Evolutionary conservation across 2,888 invertebrate genomes (phyloP).

Genomic region (Eristalinus aeneus): DNA sequence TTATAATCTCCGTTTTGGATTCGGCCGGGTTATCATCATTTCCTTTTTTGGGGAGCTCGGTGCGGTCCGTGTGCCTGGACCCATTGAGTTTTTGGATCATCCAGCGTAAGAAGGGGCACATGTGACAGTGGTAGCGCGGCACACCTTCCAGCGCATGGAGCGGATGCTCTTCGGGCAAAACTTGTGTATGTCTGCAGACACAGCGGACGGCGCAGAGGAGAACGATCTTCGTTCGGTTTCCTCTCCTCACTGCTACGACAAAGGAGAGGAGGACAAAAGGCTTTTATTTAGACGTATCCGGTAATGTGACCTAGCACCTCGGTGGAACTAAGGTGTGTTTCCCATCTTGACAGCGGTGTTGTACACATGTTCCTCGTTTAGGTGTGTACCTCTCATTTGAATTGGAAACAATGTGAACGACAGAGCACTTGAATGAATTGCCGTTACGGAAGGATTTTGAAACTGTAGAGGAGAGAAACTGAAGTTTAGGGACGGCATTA

Average conservation of each 20-base stretch:
- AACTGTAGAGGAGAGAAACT: background rate
- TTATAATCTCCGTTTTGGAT: constrained; percentile 61
- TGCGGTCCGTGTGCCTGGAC: constrained; percentile 38
- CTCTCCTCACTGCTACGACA: background rate
- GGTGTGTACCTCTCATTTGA: constrained; percentile 1
- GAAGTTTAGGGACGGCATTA: too few relatives aligned
- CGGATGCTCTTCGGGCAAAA: constrained; percentile 37
- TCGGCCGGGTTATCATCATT: constrained; percentile 57
- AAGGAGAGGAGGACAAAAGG: constrained; percentile 62
- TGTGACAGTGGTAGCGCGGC: constrained; percentile 41
- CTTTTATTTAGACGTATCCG: constrained; percentile 69
- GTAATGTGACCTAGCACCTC: constrained; percentile 70
- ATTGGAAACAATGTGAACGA: background rate
- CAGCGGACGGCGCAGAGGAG: constrained; percentile 24
- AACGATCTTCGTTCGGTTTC: background rate
- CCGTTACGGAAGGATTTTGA: background rate
- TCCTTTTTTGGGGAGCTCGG: constrained; percentile 62
- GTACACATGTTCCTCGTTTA: constrained; percentile 19
- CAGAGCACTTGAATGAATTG: background rate
- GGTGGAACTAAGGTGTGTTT: constrained; percentile 62
- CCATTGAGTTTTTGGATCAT: constrained; percentile 65
- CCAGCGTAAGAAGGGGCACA: constrained; percentile 38
- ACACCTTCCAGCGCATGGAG: constrained; percentile 58
- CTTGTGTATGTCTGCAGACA: background rate
- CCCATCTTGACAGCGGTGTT: constrained; percentile 14